phyloP scores from a whole-genome alignment of 2,113 vertebrate species.

The Octodon degus region DNA sequence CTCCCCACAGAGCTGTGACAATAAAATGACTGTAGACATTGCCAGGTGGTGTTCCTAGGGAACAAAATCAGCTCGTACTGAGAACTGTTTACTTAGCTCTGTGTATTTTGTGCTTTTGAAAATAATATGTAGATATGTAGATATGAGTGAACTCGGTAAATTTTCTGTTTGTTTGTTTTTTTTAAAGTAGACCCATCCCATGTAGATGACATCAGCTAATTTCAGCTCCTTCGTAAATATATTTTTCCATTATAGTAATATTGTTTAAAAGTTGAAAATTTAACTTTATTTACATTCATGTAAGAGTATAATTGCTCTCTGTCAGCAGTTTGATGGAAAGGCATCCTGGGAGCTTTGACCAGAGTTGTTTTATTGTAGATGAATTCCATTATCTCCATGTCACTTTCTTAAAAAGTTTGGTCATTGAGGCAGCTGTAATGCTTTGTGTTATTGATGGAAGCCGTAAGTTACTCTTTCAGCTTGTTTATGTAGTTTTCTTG shows the following conservation, averaged over 20 bases:
- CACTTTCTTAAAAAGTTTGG: slow-evolving; percentile 74
- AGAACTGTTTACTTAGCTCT: not conserved
- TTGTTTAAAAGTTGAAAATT: slow-evolving; percentile 58
- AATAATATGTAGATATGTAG: not conserved
- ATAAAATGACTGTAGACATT: not conserved
- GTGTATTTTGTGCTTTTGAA: slow-evolving; percentile 6
- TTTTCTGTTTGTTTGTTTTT: slow-evolving; percentile 7
- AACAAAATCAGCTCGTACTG: not conserved
- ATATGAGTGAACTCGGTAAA: not conserved
- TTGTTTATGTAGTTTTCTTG: slow-evolving; percentile 66
- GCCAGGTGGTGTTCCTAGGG: not conserved
- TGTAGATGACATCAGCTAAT: slow-evolving; percentile 24
- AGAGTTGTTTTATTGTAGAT: slow-evolving; percentile 40
- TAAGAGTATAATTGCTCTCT: slow-evolving; percentile 51
- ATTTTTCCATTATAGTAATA: slow-evolving; percentile 24
- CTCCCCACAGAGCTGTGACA: not conserved
- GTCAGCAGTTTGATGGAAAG: slow-evolving; percentile 30
- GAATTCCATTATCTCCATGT: slow-evolving; percentile 66
- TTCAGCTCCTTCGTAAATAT: slow-evolving; percentile 27
- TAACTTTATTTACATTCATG: slow-evolving; percentile 55
- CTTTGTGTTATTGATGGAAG: slow-evolving; percentile 68
- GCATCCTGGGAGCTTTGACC: slow-evolving; percentile 20
- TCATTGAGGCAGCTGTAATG: slow-evolving; percentile 73
- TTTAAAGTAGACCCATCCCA: not conserved
- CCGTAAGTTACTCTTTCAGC: slow-evolving; percentile 58